Percentiles rank a stretch among this genome's conserved stretches.
Evolutionary conservation across 2,113 vertebrate genomes (phyloP).

Genomic region (Paedocypris sp.): DNA sequence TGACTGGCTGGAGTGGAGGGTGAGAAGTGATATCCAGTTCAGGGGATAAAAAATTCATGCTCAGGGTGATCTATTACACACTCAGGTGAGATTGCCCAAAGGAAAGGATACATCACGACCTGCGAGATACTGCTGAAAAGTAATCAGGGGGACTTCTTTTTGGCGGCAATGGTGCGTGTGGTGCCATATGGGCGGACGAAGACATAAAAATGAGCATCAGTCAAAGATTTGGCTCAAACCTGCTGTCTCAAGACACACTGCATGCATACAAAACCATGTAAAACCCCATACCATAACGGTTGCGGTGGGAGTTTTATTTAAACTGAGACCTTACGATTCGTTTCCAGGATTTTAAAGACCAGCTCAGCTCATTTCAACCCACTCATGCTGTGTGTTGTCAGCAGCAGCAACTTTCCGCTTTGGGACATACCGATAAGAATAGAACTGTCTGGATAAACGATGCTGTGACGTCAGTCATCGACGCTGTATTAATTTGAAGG

Average conservation of each 20-base stretch:
- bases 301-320: no score
- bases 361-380: no score
- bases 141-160: neutral
- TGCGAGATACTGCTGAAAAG: neutral
- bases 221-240: neutral
- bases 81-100: constrained; percentile 4
- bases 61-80: constrained; percentile 8
- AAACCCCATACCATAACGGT: no score
- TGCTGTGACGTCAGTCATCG: no score
- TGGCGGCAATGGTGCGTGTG: neutral
- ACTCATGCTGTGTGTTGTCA: no score
- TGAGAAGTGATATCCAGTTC: constrained; percentile 24
- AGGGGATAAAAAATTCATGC: constrained; percentile 32
- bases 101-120: neutral
- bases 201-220: neutral
- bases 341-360: no score
- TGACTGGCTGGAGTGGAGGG: constrained; percentile 11
- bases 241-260: neutral
- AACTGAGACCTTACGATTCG: no score
- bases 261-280: neutral
- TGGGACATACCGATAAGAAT: no score
- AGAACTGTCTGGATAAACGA: no score
- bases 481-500: no score
- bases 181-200: neutral
- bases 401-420: no score